These are phyloP conservation scores for Hozukius guyotensis DNA, from an alignment of 2,797 vertebrate genomes.

Conservation along the genomic window DNA sequence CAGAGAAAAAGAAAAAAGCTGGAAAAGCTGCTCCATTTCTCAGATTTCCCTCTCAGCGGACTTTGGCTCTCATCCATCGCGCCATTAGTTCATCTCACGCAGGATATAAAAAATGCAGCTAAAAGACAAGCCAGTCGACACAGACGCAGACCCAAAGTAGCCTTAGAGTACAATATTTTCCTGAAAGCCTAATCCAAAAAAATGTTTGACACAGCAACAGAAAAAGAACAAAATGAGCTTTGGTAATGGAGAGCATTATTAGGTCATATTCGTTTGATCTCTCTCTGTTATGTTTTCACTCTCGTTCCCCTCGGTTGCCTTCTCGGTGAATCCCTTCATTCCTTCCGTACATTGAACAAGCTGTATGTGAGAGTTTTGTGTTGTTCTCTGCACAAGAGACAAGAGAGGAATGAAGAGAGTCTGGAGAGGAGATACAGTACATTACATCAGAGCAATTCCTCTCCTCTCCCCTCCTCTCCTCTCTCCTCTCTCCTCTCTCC, in stretches of 20 bases:
- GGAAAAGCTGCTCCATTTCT: slow-evolving; percentile 29
- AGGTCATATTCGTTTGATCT: slow-evolving; percentile 21
- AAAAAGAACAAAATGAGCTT: neutral
- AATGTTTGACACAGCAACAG: neutral
- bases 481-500: too few relatives aligned
- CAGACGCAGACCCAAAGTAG: neutral
- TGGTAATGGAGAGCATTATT: neutral
- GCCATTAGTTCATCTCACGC: slow-evolving; percentile 28
- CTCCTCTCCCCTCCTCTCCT: neutral
- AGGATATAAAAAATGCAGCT: slow-evolving; percentile 33
- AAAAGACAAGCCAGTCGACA: neutral
- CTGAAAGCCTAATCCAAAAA: slow-evolving; percentile 1
- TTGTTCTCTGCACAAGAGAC: slow-evolving; percentile 1
- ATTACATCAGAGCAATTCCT: slow-evolving; percentile 17
- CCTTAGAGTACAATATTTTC: neutral
- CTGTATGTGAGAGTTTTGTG: slow-evolving; percentile 25
- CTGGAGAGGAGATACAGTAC: slow-evolving; percentile 15
- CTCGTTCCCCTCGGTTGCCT: slow-evolving; percentile 11
- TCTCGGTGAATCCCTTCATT: slow-evolving; percentile 13
- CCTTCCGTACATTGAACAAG: slow-evolving; percentile 1
- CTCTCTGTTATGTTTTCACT: slow-evolving; percentile 14
- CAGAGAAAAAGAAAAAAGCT: neutral
- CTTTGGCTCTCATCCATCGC: slow-evolving; percentile 31
- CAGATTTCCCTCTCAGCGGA: slow-evolving; percentile 13
- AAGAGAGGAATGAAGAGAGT: neutral